Evolutionary conservation across 2,113 vertebrate species (phyloP).

Genomic region (Chionodraco myersi): DNA sequence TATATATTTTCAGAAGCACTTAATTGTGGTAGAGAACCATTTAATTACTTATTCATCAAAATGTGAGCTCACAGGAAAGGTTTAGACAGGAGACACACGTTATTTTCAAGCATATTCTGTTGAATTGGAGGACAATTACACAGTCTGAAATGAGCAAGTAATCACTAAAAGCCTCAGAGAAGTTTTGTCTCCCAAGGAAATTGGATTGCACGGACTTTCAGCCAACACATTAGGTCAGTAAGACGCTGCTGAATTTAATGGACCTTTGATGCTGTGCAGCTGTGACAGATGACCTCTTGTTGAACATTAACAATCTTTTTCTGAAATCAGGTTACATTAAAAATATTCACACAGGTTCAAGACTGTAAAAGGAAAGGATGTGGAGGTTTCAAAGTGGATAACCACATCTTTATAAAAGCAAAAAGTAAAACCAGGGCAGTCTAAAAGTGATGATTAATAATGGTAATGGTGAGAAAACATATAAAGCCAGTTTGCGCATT

Average conservation of each 20-base stretch:
- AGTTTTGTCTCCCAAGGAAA: slow-evolving; percentile 59
- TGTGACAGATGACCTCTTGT: slow-evolving; percentile 28
- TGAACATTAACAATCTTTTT: slow-evolving; percentile 21
- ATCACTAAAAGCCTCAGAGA: slow-evolving; percentile 55
- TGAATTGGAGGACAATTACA: slow-evolving; percentile 53
- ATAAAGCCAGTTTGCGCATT: slow-evolving; percentile 19
- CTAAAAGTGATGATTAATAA: neutral
- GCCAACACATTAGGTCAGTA: slow-evolving; percentile 53
- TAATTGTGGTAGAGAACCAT: neutral
- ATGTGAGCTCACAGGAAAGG: slow-evolving; percentile 28
- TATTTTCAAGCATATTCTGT: slow-evolving; percentile 42
- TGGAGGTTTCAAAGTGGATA: neutral
- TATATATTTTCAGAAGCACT: slow-evolving; percentile 10
- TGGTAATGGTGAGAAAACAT: neutral
- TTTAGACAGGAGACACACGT: slow-evolving; percentile 18
- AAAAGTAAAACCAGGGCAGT: neutral
- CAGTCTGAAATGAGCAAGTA: slow-evolving; percentile 57
- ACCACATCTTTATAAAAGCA: neutral
- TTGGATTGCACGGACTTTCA: slow-evolving; percentile 57
- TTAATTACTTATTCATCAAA: slow-evolving; percentile 22
- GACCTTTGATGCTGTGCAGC: slow-evolving; percentile 49
- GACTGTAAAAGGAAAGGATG: neutral
- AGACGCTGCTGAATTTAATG: slow-evolving; percentile 48
- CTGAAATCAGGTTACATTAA: slow-evolving; percentile 3
- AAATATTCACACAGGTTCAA: neutral